These are phyloP conservation scores for Oophaga pumilio DNA, from an alignment of 2,113 vertebrate genomes.

Conservation along the genomic window DNA sequence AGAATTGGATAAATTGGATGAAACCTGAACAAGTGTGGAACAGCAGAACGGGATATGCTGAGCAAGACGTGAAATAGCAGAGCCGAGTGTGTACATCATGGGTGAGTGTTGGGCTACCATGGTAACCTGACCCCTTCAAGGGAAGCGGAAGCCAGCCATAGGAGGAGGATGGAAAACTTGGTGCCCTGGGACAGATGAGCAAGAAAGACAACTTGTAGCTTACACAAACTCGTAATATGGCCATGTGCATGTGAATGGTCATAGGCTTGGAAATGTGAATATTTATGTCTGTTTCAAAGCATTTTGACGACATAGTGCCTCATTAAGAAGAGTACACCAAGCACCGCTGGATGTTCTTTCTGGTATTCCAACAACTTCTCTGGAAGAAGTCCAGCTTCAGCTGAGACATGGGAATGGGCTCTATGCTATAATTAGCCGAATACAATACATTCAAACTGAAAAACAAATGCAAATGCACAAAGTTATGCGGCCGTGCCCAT, in stretches of 20 bases:
- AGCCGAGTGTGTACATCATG: no score
- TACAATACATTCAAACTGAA: neutral
- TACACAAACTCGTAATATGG: neutral
- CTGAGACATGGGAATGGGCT: neutral
- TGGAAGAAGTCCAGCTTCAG: slow-evolving; percentile 4
- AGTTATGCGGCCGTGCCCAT: neutral
- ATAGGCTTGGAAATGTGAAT: neutral
- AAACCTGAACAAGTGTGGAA: no score
- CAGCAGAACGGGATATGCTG: no score
- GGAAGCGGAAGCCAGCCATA: no score
- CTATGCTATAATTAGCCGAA: neutral
- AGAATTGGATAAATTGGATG: no score
- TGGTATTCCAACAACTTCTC: neutral
- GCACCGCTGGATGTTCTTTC: neutral
- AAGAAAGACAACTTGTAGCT: neutral
- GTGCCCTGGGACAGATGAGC: no score
- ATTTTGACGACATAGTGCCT: neutral
- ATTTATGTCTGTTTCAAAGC: neutral
- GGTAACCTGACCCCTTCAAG: no score
- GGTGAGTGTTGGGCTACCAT: no score
- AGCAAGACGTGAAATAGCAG: no score
- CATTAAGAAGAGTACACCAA: slow-evolving; percentile 6
- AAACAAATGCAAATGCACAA: neutral
- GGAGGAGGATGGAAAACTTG: no score
- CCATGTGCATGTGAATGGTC: neutral